Conservation (phyloP, 2,797 vertebrate species). For the Lateolabrax maculatus region DNA sequence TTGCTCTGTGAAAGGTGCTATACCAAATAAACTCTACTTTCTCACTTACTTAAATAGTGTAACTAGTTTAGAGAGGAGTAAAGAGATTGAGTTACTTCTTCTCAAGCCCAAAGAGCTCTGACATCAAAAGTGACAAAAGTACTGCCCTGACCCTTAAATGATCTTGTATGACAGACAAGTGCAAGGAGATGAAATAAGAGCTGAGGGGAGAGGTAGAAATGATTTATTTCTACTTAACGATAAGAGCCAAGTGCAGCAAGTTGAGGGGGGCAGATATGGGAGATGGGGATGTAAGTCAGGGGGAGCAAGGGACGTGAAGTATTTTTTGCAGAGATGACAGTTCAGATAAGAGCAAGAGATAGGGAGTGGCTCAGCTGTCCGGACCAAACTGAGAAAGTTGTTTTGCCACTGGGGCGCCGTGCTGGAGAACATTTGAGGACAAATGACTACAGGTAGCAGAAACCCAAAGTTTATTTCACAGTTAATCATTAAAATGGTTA, state of each 20-base stretch:
- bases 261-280: constrained; percentile 31
- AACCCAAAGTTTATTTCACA: background rate
- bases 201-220: constrained; percentile 8
- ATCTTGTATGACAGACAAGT: constrained; percentile 40
- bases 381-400: background rate
- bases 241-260: constrained; percentile 43
- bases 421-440: background rate
- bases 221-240: constrained; percentile 59
- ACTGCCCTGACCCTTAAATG: background rate
- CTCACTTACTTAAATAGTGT: background rate
- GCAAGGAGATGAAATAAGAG: constrained; percentile 29
- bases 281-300: constrained; percentile 43
- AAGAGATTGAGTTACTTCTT: accelerated
- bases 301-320: constrained; percentile 24
- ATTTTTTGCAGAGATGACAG: constrained; percentile 40
- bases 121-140: background rate
- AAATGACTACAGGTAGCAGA: background rate
- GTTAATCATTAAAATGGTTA: background rate
- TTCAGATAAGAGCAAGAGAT: constrained; percentile 20
- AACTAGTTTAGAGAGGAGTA: constrained; percentile 10
- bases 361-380: background rate
- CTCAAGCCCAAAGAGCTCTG: background rate
- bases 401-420: background rate
- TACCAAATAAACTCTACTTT: too few species aligned
- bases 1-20: too few species aligned